A percentile compares a stretch with the other conserved stretches of the same genome.
Evolutionary conservation across 2,888 invertebrate species (phyloP).

Genomic region (Abscondita cerata): DNA sequence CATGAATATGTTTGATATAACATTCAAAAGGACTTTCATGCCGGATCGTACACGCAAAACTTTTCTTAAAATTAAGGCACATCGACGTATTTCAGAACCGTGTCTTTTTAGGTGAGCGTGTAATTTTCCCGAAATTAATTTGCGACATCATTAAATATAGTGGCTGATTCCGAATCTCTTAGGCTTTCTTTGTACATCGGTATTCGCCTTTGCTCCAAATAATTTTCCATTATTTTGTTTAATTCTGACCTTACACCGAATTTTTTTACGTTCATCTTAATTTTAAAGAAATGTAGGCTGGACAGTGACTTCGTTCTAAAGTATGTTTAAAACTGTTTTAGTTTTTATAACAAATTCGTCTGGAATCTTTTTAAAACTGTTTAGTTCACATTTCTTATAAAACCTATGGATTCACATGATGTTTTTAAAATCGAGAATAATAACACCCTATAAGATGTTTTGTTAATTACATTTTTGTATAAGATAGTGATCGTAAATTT

Average conservation of each 20-base stretch:
- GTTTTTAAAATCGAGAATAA: not conserved
- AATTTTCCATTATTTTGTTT: constrained; percentile 31
- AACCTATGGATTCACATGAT: not conserved
- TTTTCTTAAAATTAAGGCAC: constrained; percentile 20
- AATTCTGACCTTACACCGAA: constrained; percentile 21
- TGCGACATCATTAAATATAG: constrained; percentile 5
- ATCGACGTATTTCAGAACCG: constrained; percentile 7
- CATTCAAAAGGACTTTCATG: constrained; percentile 19
- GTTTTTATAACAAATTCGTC: no score
- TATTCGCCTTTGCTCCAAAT: constrained; percentile 7
- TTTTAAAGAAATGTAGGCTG: constrained; percentile 24
- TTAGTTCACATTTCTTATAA: no score
- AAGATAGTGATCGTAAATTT: no score
- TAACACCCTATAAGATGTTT: not conserved
- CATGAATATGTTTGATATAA: constrained; percentile 35
- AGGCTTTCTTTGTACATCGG: constrained; percentile 19
- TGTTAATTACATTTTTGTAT: no score
- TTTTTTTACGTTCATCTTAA: constrained; percentile 6
- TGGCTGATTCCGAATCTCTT: not conserved
- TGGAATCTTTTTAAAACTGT: no score
- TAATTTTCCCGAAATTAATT: constrained; percentile 20
- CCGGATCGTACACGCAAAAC: constrained; percentile 11
- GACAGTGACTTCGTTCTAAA: constrained; percentile 26
- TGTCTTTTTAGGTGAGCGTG: constrained; percentile 13
- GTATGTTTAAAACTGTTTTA: no score